Evolutionary conservation across 2,888 invertebrate genomes (phyloP).

Genomic region (Hanleya hanleyi): DNA sequence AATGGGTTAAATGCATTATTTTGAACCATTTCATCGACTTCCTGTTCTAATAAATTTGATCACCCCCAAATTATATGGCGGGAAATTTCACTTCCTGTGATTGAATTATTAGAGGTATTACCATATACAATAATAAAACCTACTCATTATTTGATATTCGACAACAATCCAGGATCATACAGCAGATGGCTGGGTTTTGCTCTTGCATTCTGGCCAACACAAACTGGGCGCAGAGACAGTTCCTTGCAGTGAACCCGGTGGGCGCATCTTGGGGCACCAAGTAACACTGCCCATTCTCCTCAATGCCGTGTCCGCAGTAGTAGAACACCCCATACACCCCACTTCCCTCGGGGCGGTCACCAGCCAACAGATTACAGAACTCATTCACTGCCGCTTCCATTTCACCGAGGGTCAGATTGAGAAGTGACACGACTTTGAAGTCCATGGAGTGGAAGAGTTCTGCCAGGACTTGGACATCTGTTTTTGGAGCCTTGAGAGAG

Average conservation of each 20-base stretch:
- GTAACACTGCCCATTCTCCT: slow-evolving; percentile 73
- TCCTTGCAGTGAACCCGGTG: slow-evolving; percentile 61
- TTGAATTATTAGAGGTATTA: too few relatives aligned
- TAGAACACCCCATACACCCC: slow-evolving; percentile 72
- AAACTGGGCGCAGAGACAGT: slow-evolving; percentile 61
- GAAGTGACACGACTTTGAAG: slow-evolving; percentile 74
- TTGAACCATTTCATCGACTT: too few relatives aligned
- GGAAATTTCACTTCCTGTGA: too few relatives aligned
- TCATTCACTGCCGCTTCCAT: slow-evolving; percentile 72
- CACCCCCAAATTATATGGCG: too few relatives aligned
- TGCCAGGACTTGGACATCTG: slow-evolving; percentile 64
- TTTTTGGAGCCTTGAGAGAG: slow-evolving; percentile 57
- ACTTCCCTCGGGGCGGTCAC: slow-evolving; percentile 41
- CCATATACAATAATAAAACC: too few relatives aligned
- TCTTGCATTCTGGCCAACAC: slow-evolving; percentile 67
- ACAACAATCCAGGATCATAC: slow-evolving; percentile 74
- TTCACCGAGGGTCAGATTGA: slow-evolving; percentile 73
- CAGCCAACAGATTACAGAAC: slow-evolving; percentile 69
- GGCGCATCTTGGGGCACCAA: slow-evolving; percentile 74
- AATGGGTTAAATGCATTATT: too few relatives aligned
- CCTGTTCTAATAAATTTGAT: too few relatives aligned
- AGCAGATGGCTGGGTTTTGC: slow-evolving; percentile 69
- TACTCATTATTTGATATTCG: slow-evolving; percentile 65
- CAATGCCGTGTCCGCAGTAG: slow-evolving; percentile 75
- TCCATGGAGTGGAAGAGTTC: slow-evolving; percentile 60